Evolutionary conservation across 2,888 invertebrate genomes (phyloP), one percentile per base, ranked within the genome.

Genomic region (Tinea semifulvella): DNA sequence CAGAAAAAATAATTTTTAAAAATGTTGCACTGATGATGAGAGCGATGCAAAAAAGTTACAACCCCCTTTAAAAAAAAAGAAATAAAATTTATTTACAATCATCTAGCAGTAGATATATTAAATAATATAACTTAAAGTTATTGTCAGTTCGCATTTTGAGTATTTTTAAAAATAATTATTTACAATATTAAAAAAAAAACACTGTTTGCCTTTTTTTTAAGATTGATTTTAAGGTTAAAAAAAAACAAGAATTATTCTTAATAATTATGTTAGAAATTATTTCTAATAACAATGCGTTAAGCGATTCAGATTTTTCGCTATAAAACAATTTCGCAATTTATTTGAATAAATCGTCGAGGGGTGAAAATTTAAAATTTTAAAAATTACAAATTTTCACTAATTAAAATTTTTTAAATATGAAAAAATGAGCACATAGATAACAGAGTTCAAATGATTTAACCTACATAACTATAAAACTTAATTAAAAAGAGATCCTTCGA

Each of bases 61-160:
- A n/a, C n/a, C n/a, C n/a, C n/a, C n/a, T n/a, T 22, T 22, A 18
- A 18, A 28, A 6, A 43, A n/a, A 66, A 69, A 55, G 53, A 57
- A 65, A 61, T 57, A 54, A 58, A 62, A 53, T 63, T 57, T 75
- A 77, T 79, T 65, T 79, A 79, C 76, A 77, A 27, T 36, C 38
- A 25, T 31, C n/a, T 14, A 18, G 2, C 31, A 17, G 17, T 14
- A 75, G 72, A 70, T 62, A 67, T 66, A 66, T 17, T 43, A 56
- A 57, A 58, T 63, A 67, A 68, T 63, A 61, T 63, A 43, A 68
- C 73, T 69, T 70, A 71, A 73, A 64, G 55, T 79, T 80, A 80
- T 80, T 80, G 80, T 80, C 80, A 79, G 79, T 77, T 77, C 75
- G 75, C 72, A 63, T 25, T 38, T 67, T 71, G 79, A 80, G 77